A percentile compares a stretch with the other conserved stretches of the same genome.
These are phyloP conservation scores for Trididemnum nubilum DNA, from an alignment of 23 tunicate genomes.

Conservation along the genomic window DNA sequence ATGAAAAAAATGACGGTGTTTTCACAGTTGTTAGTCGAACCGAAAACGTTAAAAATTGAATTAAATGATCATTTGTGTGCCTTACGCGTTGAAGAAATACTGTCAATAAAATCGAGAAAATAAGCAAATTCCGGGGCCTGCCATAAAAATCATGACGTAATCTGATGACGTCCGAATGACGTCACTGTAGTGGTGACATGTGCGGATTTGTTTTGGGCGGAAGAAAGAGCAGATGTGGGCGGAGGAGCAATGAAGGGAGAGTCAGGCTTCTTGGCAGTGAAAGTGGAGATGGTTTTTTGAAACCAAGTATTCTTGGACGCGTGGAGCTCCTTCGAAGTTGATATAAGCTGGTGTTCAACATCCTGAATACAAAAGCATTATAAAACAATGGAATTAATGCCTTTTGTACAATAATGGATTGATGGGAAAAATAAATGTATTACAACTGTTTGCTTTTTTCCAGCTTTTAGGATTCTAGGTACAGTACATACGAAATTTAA, in stretches of 20 bases:
- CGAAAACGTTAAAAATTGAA: too few species aligned
- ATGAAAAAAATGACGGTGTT: too few species aligned
- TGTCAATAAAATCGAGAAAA: too few species aligned
- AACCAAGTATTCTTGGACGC: slow-evolving; percentile 85
- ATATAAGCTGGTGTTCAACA: slow-evolving; percentile 62
- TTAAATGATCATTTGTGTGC: too few species aligned
- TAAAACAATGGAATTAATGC: too few species aligned
- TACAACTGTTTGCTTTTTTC: background rate
- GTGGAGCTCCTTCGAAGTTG: slow-evolving; percentile 62
- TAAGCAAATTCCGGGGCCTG: too few species aligned
- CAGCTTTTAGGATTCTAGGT: background rate
- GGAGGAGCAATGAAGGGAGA: background rate
- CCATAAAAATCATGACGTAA: background rate
- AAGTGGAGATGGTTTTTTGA: slow-evolving; percentile 77
- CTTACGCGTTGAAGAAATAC: too few species aligned
- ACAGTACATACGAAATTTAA: background rate
- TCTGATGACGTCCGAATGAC: slow-evolving; percentile 8
- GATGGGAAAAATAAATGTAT: background rate
- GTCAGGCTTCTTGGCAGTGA: slow-evolving; percentile 48
- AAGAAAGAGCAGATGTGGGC: background rate
- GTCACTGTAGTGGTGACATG: slow-evolving; percentile 14
- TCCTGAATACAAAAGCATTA: slow-evolving; percentile 52
- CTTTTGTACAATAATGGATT: too few species aligned
- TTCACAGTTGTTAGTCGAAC: too few species aligned
- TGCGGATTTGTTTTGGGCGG: background rate